Evolutionary conservation across 1,140 invertebrate species (phyloP).

Genomic region (Brachionus manjavacas): DNA sequence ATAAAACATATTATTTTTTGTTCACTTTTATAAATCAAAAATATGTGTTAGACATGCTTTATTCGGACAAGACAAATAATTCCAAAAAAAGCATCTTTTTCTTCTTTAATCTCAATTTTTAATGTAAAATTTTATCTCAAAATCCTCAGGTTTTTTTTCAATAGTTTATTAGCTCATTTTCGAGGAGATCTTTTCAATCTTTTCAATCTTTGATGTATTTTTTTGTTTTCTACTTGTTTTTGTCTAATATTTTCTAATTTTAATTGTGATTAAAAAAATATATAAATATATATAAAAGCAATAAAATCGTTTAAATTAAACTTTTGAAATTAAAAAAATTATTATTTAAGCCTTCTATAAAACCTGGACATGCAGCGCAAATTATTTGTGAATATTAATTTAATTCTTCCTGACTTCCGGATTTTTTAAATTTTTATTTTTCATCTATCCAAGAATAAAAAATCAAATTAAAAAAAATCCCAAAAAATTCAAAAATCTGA

Average conservation of each 20-base stretch:
- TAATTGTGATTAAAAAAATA: slow-evolving; percentile 4
- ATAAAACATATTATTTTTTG: neutral
- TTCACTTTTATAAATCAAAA: neutral
- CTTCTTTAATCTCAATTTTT: neutral
- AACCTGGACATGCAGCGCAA: too few relatives aligned
- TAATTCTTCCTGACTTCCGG: too few relatives aligned
- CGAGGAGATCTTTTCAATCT: neutral
- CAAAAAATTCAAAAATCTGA: too few relatives aligned
- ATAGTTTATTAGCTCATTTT: neutral
- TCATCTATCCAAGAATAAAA: too few relatives aligned
- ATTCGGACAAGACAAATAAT: neutral
- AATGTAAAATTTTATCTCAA: neutral
- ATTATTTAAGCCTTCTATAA: too few relatives aligned
- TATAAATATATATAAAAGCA: neutral
- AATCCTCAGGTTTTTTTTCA: neutral
- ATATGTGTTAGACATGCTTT: neutral
- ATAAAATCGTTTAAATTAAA: neutral
- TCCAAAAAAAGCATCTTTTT: neutral
- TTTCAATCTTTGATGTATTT: neutral
- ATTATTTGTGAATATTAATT: too few relatives aligned
- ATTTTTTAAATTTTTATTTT: too few relatives aligned
- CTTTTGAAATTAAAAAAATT: neutral
- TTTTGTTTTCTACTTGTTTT: slow-evolving; percentile 13
- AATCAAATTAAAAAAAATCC: too few relatives aligned
- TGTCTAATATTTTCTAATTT: neutral